A percentile compares a stretch with the other conserved stretches of the same genome.
Conservation (phyloP, 2,888 invertebrate species). For the Pseudococcus longispinus region DNA sequence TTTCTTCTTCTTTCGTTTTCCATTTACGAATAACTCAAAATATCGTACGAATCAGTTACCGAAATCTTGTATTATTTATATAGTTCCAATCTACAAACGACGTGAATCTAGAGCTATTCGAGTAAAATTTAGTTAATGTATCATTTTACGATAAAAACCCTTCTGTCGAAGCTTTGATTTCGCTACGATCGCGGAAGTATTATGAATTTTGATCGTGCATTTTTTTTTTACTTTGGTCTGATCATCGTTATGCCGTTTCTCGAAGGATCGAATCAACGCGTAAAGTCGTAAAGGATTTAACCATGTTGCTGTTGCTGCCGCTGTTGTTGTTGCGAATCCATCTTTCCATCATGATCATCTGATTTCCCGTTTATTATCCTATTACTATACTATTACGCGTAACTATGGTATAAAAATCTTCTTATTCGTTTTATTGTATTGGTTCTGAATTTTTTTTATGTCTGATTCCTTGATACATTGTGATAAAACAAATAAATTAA, state of each 20-base stretch:
- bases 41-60: constrained; percentile 31
- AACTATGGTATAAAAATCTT: not conserved
- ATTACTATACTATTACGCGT: not conserved
- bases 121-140: not conserved
- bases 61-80: not conserved
- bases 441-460: not conserved
- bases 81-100: not conserved
- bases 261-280: not conserved
- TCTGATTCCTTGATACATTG: constrained; percentile 52
- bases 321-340: not conserved
- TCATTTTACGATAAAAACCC: not conserved
- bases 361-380: not conserved
- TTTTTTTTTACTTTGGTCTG: not conserved
- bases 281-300: not conserved
- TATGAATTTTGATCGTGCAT: not conserved
- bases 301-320: not conserved
- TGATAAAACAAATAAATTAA: constrained; percentile 52
- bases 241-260: not conserved
- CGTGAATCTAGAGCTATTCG: not conserved
- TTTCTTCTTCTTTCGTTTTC: not conserved
- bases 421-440: constrained; percentile 1
- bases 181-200: not conserved
- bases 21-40: not conserved
- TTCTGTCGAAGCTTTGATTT: not conserved
- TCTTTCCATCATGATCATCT: not conserved